Evolutionary conservation across 2,113 vertebrate genomes (phyloP).

Genomic region (Stomatorhinus ivindoensis): DNA sequence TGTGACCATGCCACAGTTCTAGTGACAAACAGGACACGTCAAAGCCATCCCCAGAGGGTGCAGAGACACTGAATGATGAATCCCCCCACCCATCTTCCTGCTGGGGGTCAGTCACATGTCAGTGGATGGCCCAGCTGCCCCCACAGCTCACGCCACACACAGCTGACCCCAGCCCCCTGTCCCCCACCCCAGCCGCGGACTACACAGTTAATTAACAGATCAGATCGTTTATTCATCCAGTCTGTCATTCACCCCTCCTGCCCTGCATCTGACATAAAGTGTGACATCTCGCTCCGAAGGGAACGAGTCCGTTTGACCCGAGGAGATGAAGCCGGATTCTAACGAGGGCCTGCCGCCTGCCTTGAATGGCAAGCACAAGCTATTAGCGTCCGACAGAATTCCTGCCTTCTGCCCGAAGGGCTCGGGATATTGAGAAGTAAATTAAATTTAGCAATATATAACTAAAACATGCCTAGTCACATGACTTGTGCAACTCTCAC

Average conservation of each 20-base stretch:
- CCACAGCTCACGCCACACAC: constrained; percentile 31
- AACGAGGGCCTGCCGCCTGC: neutral
- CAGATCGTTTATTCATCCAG: constrained; percentile 31
- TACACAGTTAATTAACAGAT: constrained; percentile 29
- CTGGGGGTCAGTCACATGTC: constrained; percentile 1
- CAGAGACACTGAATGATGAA: neutral
- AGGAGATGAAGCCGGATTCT: neutral
- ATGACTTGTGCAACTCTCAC: neutral
- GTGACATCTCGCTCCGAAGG: neutral
- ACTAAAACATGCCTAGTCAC: neutral
- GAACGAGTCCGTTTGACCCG: neutral
- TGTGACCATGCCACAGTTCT: neutral
- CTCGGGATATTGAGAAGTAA: neutral
- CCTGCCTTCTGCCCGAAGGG: neutral
- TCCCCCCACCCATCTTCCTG: neutral
- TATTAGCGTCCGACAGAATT: neutral
- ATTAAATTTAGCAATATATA: neutral
- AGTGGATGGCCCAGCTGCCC: neutral
- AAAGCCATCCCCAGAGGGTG: neutral
- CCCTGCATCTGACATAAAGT: constrained; percentile 25
- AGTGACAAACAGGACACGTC: neutral
- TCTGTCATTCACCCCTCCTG: constrained; percentile 20
- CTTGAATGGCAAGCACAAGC: neutral
- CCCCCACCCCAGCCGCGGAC: neutral
- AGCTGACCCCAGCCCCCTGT: constrained; percentile 28